Evolutionary conservation across 2,113 vertebrate species (phyloP), one percentile per base, ranked within the genome.

Genomic region (Struthio camelus): DNA sequence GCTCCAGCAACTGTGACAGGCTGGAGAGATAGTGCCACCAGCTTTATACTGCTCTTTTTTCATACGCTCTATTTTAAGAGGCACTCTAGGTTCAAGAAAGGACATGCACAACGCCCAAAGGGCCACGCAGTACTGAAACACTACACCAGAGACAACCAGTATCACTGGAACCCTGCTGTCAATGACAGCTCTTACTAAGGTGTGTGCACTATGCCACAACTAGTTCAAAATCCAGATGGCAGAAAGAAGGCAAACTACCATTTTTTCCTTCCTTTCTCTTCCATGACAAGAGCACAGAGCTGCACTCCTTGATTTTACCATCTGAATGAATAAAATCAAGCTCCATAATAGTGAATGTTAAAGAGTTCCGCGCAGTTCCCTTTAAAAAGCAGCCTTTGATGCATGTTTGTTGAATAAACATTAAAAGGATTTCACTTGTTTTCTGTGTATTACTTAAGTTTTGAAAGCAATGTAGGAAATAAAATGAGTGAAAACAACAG

Each of bases 51-150:
- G 9, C 54, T 71, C 14, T 75, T 59, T 34, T 73, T 81, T 64
- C 40, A 76, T 23, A 71, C n/a, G 18, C 56, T 79, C 51, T 87
- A 77, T 91, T 85, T 89, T 72, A 95, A 89, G 70, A 87, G 51
- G 58, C 78, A 79, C 66, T 78, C 3, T 2, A 65, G 89, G 80
- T 48, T 84, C 65, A 79, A 82, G 56, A 76, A 87, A 80, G 91
- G 66, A 85, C 61, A 92, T 56, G 77, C 64, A 42, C 50, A 34
- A 62, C 25, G 62, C 84, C 56, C 78, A 91, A 42, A 86, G 58
- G 73, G 76, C 72, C 80, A 50, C 0, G 16, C 46, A 59, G 61
- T 72, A 64, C 84, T 87, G 81, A 72, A 85, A 94, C 27, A 79
- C 12, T 25, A 73, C 19, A 85, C 5, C 22, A 84, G 53, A 89